These are phyloP conservation scores for Panagrolaimus sp. DNA, from an alignment of 1,140 invertebrate genomes.

Conservation along the genomic window DNA sequence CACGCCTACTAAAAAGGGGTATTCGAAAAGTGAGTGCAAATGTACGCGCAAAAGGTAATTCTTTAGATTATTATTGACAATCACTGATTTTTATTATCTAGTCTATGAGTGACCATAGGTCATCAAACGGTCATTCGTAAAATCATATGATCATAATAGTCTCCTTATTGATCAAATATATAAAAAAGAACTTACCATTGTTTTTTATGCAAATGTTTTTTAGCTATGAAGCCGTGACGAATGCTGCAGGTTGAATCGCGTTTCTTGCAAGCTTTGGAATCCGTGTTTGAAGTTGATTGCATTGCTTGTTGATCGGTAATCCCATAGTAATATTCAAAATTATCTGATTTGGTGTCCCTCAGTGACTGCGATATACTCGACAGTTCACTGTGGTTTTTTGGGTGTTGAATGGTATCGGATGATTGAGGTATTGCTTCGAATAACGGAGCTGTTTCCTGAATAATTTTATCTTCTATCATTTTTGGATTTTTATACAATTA, in stretches of 20 bases:
- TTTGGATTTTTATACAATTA: too few relatives aligned
- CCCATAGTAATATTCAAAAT: conserved; percentile 2
- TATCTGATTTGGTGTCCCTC: not conserved
- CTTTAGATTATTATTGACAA: not conserved
- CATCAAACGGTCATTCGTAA: too few relatives aligned
- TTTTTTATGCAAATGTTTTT: not conserved
- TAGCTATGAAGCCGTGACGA: conserved; percentile 15
- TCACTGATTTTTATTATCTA: too few relatives aligned
- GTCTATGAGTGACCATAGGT: too few relatives aligned
- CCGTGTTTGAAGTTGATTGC: conserved; percentile 13
- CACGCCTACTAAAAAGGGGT: not conserved
- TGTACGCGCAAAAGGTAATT: not conserved
- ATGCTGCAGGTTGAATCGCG: conserved; percentile 13
- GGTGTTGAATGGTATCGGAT: not conserved
- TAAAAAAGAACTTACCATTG: not conserved
- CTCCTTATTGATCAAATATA: not conserved
- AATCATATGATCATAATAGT: too few relatives aligned
- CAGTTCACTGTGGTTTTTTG: conserved; percentile 12
- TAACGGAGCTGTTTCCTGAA: conserved; percentile 11
- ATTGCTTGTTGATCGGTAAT: not conserved
- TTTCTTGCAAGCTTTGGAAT: conserved; percentile 13
- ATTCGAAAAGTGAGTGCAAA: conserved; percentile 3
- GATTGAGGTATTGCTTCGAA: not conserved
- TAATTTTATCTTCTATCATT: too few relatives aligned
- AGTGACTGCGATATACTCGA: conserved; percentile 14